Evolutionary conservation across 2,888 invertebrate species (phyloP), one percentile per base, ranked within the genome.

Genomic region (Agrypnus murinus): DNA sequence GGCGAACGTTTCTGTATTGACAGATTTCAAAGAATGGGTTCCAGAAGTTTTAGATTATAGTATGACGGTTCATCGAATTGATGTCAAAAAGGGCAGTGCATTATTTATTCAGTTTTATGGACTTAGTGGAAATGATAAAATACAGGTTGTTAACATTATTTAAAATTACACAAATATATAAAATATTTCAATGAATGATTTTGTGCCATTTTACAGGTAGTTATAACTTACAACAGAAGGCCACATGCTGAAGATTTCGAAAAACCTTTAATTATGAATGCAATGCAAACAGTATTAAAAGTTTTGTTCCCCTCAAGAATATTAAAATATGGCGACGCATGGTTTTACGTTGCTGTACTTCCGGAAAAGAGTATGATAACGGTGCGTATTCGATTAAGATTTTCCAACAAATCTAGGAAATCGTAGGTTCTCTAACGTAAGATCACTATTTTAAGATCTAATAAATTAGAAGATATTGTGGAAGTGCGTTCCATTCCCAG

Each of bases 321-420:
- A 14, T 15, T 32, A 9, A 17, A 40, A 8, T 58, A 38, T 43
- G 69, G 69, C 8, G 64, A 69, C 7, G 57, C 64, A 9, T 69
- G 69, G 69, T 15, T 69, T 40, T 69, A 69, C 14, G n/a, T 69
- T 12, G 69, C 40, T 4, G 43, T 65, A n/a, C 64, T 69, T 14
- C 69, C 69, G 9, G 38, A 38, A 10, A 59, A 67, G n/a, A 25
- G 36, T 2, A 57, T 57, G 59, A 17, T 48, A 1, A 19, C 17
- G 17, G 59, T 66, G 12, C 4, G 25, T 5, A 5, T 25, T n/a
- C n/a, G n/a, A n/a, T n/a, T n/a, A n/a, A n/a, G n/a, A n/a, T n/a
- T n/a, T n/a, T n/a, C n/a, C n/a, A n/a, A n/a, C n/a, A n/a, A n/a
- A n/a, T n/a, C n/a, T n/a, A n/a, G n/a, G n/a, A n/a, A n/a, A n/a